These are phyloP conservation scores for Morpho helenor DNA, from an alignment of 2,888 invertebrate genomes.

Conservation along the genomic window DNA sequence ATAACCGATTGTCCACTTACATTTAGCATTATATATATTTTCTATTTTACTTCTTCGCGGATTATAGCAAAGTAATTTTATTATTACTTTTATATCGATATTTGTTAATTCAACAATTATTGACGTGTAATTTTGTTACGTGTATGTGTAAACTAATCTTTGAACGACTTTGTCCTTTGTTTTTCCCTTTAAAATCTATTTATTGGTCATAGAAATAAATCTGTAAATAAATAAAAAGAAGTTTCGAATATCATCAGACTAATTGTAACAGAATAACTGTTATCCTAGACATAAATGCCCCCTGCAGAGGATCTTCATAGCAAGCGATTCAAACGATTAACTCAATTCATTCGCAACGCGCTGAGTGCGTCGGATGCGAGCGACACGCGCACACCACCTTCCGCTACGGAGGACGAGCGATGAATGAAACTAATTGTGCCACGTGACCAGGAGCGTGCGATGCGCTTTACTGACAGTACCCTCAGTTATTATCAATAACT, in stretches of 20 bases:
- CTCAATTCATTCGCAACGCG: conserved; percentile 57
- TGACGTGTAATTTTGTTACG: no score
- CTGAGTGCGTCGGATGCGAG: conserved; percentile 43
- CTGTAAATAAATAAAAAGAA: neutral
- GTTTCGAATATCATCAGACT: conserved; percentile 3
- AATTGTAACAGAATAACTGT: conserved; percentile 17
- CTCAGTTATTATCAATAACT: conserved; percentile 17
- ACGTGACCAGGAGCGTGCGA: conserved; percentile 54
- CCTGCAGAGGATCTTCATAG: conserved; percentile 18
- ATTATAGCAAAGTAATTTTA: no score
- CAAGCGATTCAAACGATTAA: conserved; percentile 51
- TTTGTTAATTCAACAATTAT: no score
- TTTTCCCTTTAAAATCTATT: no score
- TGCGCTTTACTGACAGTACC: conserved; percentile 37
- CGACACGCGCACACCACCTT: conserved; percentile 41
- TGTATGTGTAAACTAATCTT: no score
- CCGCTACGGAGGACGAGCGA: conserved; percentile 38
- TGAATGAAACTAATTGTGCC: conserved; percentile 71
- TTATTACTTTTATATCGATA: no score
- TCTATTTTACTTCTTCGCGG: no score
- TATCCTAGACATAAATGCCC: conserved; percentile 18
- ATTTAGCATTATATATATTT: no score
- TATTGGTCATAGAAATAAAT: neutral
- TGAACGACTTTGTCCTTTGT: no score
- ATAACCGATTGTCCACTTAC: no score